These are phyloP conservation scores for Ardeotis arabs DNA, from an alignment of 2,113 vertebrate species.

Conservation along the genomic window DNA sequence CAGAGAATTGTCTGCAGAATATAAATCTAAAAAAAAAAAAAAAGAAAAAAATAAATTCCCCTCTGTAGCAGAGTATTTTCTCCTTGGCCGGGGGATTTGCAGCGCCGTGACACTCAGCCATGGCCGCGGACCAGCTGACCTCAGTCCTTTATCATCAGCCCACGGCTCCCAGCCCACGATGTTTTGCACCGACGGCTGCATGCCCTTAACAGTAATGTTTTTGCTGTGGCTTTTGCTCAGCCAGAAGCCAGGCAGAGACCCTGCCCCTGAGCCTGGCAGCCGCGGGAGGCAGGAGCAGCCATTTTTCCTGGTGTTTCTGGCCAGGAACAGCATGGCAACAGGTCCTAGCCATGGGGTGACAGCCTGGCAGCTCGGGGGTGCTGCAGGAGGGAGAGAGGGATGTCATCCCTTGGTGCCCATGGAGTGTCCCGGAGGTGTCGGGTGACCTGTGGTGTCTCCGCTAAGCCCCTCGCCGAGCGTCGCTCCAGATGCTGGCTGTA, in stretches of 20 bases:
- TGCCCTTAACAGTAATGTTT: neutral
- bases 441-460: neutral
- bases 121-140: neutral
- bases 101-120: rapidly evolving
- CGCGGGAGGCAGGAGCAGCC: rapidly evolving
- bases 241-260: neutral
- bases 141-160: neutral
- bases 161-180: neutral
- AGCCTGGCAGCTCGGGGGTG: neutral
- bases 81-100: neutral
- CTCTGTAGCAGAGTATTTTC: neutral
- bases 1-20: neutral
- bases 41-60: too few relatives aligned
- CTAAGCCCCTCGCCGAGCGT: rapidly evolving
- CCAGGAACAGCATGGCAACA: rapidly evolving
- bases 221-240: neutral
- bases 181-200: neutral
- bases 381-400: neutral
- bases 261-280: neutral
- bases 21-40: too few relatives aligned
- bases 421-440: rapidly evolving
- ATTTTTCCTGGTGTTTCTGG: neutral
- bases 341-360: neutral
- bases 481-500: neutral
- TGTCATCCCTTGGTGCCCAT: rapidly evolving